These are phyloP conservation scores for Xenopus tropicalis DNA, from an alignment of 2,113 vertebrate species.

Conservation along the genomic window UCB_Xtro_10.0 CM004452.2:11125501-11126000, in stretches of 20 bases:
- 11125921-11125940: no score
- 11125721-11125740: constrained; percentile 94
- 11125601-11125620: constrained; percentile 44
- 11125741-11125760: constrained; percentile 96
- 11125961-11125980: no score
- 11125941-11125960: no score
- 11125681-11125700: constrained; percentile 94
- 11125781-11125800: neutral
- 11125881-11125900: no score
- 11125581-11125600: constrained; percentile 46
- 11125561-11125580: constrained; percentile 16
- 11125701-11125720: constrained; percentile 90
- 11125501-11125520: neutral
- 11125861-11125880: no score
- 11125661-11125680: constrained; percentile 59
- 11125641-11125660: constrained; percentile 45
- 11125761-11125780: constrained; percentile 92
- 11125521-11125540: neutral
- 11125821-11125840: neutral
- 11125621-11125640: constrained; percentile 45
- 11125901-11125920: no score
- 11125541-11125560: neutral
- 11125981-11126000: no score
- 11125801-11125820: no score
- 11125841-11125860: neutral